Conservation (phyloP, 2,888 invertebrate species). For the Caenorhabditis sp. region DNA sequence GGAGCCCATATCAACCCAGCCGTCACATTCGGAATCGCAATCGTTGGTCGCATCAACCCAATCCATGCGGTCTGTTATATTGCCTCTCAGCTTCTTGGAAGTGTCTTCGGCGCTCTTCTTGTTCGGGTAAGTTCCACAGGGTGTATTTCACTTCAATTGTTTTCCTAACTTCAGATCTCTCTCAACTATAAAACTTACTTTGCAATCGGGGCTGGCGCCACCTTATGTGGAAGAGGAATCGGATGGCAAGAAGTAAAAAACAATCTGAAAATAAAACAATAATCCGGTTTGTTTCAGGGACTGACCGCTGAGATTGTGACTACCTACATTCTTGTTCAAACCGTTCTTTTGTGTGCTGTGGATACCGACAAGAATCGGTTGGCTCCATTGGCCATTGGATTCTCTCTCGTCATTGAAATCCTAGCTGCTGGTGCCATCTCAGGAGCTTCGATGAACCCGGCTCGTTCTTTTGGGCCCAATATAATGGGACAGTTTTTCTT, state of each 20-base stretch:
- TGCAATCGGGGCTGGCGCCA: constrained; percentile 64
- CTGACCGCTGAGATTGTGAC: constrained; percentile 80
- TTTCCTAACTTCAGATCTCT: constrained; percentile 55
- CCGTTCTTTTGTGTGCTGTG: constrained; percentile 84
- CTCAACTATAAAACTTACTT: constrained; percentile 46
- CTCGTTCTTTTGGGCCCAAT: constrained; percentile 84
- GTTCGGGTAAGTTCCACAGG: constrained; percentile 72
- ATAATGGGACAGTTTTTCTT: constrained; percentile 75
- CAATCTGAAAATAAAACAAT: background rate
- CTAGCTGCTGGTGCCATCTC: constrained; percentile 83
- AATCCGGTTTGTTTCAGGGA: constrained; percentile 64
- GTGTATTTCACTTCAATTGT: too few species aligned
- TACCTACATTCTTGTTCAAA: constrained; percentile 83
- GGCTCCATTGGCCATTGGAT: constrained; percentile 84
- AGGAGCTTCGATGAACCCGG: constrained; percentile 84
- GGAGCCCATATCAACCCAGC: constrained; percentile 85
- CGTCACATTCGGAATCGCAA: constrained; percentile 83
- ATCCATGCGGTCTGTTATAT: constrained; percentile 75
- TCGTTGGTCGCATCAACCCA: constrained; percentile 73
- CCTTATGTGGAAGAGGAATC: constrained; percentile 56
- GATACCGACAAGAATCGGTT: constrained; percentile 80
- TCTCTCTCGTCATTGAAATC: constrained; percentile 83
- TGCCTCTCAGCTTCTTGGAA: constrained; percentile 83
- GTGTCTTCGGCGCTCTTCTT: constrained; percentile 82
- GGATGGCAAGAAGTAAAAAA: constrained; percentile 61